Evolutionary conservation across 2,797 vertebrate genomes (phyloP).

Genomic region (Prunella strophiata): DNA sequence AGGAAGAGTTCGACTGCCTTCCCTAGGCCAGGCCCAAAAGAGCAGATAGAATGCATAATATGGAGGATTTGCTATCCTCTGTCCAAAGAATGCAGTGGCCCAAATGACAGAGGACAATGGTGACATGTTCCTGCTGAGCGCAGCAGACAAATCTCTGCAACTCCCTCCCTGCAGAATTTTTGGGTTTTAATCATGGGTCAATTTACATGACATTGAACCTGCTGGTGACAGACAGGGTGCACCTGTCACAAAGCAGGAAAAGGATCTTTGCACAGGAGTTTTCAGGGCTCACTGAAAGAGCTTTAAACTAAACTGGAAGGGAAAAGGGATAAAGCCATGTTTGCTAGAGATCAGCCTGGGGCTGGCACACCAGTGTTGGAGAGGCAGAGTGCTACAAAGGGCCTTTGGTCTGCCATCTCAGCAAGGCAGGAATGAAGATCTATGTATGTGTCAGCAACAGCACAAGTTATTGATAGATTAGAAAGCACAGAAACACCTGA

Average conservation of each 20-base stretch:
- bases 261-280: background rate
- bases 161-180: background rate
- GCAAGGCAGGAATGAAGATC: background rate
- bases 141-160: background rate
- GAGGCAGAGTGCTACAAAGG: background rate
- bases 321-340: background rate
- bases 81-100: background rate
- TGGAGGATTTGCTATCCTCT: background rate
- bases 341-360: background rate
- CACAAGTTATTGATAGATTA: background rate
- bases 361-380: background rate
- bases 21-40: background rate
- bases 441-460: background rate
- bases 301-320: background rate
- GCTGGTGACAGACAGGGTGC: background rate
- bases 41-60: background rate
- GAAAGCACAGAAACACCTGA: background rate
- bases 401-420: background rate
- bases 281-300: background rate
- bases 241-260: background rate
- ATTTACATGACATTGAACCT: background rate
- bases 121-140: rapidly evolving
- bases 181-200: background rate
- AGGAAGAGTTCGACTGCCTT: background rate
- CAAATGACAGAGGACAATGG: background rate